Conservation (phyloP, 2,797 vertebrate genomes). For the Triplophysa bombifrons region DNA sequence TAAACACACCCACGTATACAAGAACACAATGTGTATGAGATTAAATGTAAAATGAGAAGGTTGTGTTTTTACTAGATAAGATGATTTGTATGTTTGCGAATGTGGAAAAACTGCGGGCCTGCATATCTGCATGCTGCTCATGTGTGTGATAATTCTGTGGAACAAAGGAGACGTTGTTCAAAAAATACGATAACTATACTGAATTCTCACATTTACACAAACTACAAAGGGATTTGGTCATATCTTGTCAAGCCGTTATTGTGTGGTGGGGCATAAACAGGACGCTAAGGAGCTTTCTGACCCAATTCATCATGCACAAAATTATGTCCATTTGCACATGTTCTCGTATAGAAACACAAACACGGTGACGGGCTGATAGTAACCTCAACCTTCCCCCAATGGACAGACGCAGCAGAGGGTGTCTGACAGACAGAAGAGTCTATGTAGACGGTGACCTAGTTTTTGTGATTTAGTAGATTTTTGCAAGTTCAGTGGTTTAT, state of each 20-base stretch:
- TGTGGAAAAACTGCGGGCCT: neutral
- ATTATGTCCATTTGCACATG: conserved; percentile 18
- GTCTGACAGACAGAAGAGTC: conserved; percentile 32
- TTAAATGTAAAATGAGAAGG: neutral
- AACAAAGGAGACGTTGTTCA: neutral
- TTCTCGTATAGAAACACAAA: neutral
- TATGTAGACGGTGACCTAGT: conserved; percentile 36
- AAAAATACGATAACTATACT: neutral
- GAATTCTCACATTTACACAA: conserved; percentile 6
- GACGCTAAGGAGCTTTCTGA: neutral
- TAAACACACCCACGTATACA: neutral
- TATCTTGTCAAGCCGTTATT: neutral
- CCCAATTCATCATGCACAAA: conserved; percentile 4
- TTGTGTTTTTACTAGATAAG: conserved; percentile 17
- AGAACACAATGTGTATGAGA: conserved; percentile 27
- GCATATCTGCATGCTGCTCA: neutral
- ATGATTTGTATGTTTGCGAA: neutral
- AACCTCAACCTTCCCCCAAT: conserved; percentile 20
- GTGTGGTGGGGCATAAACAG: conserved; percentile 12
- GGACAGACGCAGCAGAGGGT: conserved; percentile 17
- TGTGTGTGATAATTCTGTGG: neutral
- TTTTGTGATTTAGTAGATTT: conserved; percentile 18
- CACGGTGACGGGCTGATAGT: neutral
- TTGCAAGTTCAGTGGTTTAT: neutral
- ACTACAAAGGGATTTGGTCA: neutral